Evolutionary conservation across 1,140 invertebrate species (phyloP).

Genomic region (Lutraria rhynchaena): DNA sequence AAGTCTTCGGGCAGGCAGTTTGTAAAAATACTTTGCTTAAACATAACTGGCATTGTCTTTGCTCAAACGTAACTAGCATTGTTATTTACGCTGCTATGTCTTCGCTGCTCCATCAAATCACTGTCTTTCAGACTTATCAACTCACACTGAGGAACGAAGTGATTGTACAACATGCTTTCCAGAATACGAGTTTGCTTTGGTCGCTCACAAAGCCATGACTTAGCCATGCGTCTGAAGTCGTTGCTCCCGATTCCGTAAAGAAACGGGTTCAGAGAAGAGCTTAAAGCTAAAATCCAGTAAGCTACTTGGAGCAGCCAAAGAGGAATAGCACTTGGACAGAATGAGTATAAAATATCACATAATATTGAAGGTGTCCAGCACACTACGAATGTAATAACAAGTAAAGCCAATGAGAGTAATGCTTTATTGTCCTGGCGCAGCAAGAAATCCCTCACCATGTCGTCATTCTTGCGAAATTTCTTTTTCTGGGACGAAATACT

Average conservation of each 20-base stretch:
- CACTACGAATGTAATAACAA: conserved; percentile 71
- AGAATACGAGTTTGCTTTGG: background rate
- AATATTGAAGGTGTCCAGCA: conserved; percentile 75
- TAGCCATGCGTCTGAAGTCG: conserved; percentile 71
- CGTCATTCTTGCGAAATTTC: conserved; percentile 66
- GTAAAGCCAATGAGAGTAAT: conserved; percentile 69
- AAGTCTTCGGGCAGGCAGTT: too few species aligned
- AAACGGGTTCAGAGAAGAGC: conserved; percentile 75
- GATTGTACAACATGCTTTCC: conserved; percentile 37
- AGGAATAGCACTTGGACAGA: conserved; percentile 59
- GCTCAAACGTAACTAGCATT: too few species aligned
- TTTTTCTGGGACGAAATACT: conserved; percentile 43
- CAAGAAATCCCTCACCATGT: conserved; percentile 72
- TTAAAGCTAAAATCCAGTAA: conserved; percentile 70
- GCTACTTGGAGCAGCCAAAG: conserved; percentile 59
- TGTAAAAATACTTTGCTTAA: too few species aligned
- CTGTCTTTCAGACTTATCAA: conserved; percentile 32
- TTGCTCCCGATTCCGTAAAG: conserved; percentile 77
- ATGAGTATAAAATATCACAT: conserved; percentile 61
- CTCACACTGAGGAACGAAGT: conserved; percentile 29
- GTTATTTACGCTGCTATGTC: background rate
- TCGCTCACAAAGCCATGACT: conserved; percentile 56
- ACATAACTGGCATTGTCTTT: too few species aligned
- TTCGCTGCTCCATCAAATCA: background rate
- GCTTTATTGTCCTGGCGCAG: conserved; percentile 76